phyloP scores from a whole-genome alignment of 1,140 invertebrate species.

The Drosophila prosaltans region DNA sequence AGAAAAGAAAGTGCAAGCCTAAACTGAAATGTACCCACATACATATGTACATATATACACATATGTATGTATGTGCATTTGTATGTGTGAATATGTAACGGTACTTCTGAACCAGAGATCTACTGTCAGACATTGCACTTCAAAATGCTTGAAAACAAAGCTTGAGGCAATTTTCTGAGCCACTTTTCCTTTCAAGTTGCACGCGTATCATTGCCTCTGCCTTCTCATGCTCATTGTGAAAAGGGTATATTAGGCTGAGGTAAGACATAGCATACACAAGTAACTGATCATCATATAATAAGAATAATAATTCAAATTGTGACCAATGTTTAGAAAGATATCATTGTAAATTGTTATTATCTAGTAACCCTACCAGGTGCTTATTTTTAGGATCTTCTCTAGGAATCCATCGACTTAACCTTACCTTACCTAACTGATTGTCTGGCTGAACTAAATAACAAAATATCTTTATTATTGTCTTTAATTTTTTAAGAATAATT shows the following conservation, averaged over 20 bases:
- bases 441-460: too few relatives aligned
- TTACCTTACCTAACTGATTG: too few relatives aligned
- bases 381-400: too few relatives aligned
- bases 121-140: conserved; percentile 25
- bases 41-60: conserved; percentile 12
- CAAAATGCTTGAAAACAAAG: not conserved
- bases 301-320: too few relatives aligned
- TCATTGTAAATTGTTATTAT: too few relatives aligned
- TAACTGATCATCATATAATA: too few relatives aligned
- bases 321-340: too few relatives aligned
- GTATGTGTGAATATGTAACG: conserved; percentile 31
- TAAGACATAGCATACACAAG: too few relatives aligned
- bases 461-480: too few relatives aligned
- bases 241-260: conserved; percentile 1
- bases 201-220: conserved; percentile 5
- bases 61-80: not conserved
- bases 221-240: not conserved
- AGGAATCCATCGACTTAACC: too few relatives aligned
- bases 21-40: conserved; percentile 37
- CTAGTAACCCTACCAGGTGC: too few relatives aligned
- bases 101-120: conserved; percentile 22
- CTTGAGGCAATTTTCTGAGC: conserved; percentile 11
- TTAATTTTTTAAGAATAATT: too few relatives aligned
- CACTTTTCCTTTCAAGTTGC: conserved; percentile 44
- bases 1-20: conserved; percentile 59